Conservation (phyloP, 92 coral and sea anemone species). For the Muricea muricata region DNA sequence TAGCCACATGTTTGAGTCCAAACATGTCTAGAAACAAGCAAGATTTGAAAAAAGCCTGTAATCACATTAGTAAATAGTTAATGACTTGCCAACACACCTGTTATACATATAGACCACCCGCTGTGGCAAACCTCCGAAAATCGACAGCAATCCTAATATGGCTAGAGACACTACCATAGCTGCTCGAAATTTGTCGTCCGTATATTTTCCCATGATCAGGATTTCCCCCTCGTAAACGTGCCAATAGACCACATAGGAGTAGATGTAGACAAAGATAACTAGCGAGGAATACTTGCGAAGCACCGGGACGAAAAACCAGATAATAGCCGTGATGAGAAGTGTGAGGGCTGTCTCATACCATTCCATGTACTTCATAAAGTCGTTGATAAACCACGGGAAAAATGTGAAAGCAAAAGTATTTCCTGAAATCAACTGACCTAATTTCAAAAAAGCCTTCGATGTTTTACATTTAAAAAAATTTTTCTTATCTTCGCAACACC, state of each 20-base stretch:
- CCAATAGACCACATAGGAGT: slow-evolving; percentile 40
- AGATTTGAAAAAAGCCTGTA: no score
- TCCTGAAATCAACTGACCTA: slow-evolving; percentile 63
- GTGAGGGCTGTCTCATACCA: background rate
- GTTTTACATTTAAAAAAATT: background rate
- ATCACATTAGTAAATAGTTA: no score
- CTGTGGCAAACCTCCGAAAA: no score
- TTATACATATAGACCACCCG: no score
- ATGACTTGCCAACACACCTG: no score
- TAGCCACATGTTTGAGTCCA: no score
- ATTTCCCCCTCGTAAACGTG: slow-evolving; percentile 25
- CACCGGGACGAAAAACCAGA: slow-evolving; percentile 47
- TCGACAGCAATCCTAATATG: no score
- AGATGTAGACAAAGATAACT: background rate
- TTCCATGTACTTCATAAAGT: background rate
- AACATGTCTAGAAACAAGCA: no score
- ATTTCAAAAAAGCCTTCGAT: background rate
- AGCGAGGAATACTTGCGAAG: slow-evolving; percentile 17
- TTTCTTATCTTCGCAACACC: background rate
- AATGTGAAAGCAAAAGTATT: slow-evolving; percentile 25
- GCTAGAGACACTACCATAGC: no score
- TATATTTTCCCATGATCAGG: no score
- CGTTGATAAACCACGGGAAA: slow-evolving; percentile 46
- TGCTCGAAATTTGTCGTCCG: no score
- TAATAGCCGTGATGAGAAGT: background rate